Evolutionary conservation across 2,113 vertebrate genomes (phyloP).

Genomic region (Etheostoma cragini): DNA sequence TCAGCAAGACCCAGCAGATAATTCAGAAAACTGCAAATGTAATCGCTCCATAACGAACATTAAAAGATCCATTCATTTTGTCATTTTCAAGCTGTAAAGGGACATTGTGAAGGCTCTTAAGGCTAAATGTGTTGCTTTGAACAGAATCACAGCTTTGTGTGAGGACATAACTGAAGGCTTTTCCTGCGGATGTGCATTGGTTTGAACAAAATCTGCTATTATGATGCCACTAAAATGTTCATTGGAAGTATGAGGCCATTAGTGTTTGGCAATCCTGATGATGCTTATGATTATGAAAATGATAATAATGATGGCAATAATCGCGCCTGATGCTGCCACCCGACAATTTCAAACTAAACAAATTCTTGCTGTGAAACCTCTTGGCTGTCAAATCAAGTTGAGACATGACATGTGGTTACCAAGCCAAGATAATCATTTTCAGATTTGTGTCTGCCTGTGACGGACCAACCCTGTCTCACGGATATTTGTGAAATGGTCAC

Average conservation of each 20-base stretch:
- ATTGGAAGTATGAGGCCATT: slow-evolving; percentile 18
- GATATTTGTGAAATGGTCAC: no score
- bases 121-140: slow-evolving; percentile 16
- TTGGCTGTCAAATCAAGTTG: slow-evolving; percentile 30
- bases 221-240: slow-evolving; percentile 9
- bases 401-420: slow-evolving; percentile 22
- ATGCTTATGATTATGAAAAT: slow-evolving; percentile 32
- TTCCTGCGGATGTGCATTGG: slow-evolving; percentile 2
- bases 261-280: slow-evolving; percentile 24
- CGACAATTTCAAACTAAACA: slow-evolving; percentile 13
- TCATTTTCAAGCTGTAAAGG: neutral
- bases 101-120: neutral
- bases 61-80: slow-evolving; percentile 40
- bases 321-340: neutral
- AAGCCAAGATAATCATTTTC: slow-evolving; percentile 25
- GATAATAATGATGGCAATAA: slow-evolving; percentile 40
- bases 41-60: slow-evolving; percentile 21
- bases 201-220: slow-evolving; percentile 7
- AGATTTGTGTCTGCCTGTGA: slow-evolving; percentile 18
- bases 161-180: slow-evolving; percentile 13
- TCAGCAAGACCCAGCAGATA: neutral
- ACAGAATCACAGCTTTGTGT: slow-evolving; percentile 3
- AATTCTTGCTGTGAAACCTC: slow-evolving; percentile 47
- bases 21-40: neutral
- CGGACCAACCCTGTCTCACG: neutral